These are phyloP conservation scores for Lamellibrachia satsuma DNA, from an alignment of 2,888 invertebrate genomes.

Conservation along the genomic window DNA sequence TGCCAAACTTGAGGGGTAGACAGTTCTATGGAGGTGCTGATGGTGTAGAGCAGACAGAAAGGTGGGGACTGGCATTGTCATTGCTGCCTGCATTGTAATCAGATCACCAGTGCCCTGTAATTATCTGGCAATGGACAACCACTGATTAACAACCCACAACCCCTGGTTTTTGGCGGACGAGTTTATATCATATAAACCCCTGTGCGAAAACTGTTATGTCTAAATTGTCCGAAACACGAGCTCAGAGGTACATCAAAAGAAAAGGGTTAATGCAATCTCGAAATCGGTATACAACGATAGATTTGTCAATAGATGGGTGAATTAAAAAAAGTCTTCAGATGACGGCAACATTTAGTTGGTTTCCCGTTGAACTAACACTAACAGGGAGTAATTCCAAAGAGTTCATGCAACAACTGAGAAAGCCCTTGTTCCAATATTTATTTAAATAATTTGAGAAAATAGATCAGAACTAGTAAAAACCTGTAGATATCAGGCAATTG, in stretches of 20 bases:
- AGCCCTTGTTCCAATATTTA: not conserved
- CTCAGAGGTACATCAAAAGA: too few relatives aligned
- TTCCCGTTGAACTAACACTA: too few relatives aligned
- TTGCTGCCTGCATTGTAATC: not conserved
- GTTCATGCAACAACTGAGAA: too few relatives aligned
- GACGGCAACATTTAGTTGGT: too few relatives aligned
- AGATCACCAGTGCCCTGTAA: not conserved
- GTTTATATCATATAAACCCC: not conserved
- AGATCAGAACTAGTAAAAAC: not conserved
- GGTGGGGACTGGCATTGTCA: not conserved
- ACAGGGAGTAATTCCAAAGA: too few relatives aligned
- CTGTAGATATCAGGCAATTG: not conserved
- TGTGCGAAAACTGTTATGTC: too few relatives aligned
- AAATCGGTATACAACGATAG: too few relatives aligned
- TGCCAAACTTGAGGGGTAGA: not conserved
- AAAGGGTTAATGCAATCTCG: too few relatives aligned
- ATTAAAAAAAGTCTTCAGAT: too few relatives aligned
- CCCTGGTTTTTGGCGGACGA: not conserved
- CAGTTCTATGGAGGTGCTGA: not conserved
- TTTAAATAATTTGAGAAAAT: not conserved
- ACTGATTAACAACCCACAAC: not conserved
- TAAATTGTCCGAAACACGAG: too few relatives aligned
- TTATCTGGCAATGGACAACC: not conserved
- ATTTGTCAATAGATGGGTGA: too few relatives aligned
- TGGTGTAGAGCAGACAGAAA: not conserved